Conservation (phyloP, 2,113 vertebrate species). For the Hirundichthys speculiger region DNA sequence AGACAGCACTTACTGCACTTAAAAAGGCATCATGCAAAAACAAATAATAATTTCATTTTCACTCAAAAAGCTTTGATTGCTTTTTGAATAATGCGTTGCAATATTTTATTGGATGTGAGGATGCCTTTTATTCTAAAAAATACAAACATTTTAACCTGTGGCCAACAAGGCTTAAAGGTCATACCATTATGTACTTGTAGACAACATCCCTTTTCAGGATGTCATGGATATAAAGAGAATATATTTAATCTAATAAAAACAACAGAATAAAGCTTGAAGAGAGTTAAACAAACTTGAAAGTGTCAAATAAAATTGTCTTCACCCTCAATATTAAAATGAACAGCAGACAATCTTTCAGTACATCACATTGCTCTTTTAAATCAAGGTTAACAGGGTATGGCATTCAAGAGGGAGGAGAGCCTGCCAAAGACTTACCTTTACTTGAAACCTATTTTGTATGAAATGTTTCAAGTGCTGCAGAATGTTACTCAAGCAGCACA, state of each 20-base stretch:
- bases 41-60: slow-evolving; percentile 31
- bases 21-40: slow-evolving; percentile 14
- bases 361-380: slow-evolving; percentile 31
- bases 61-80: slow-evolving; percentile 7
- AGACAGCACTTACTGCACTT: slow-evolving; percentile 3
- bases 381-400: slow-evolving; percentile 36
- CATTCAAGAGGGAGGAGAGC: slow-evolving; percentile 38
- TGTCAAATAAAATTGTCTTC: slow-evolving; percentile 10
- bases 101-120: neutral
- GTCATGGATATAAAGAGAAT: too few relatives aligned
- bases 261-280: neutral
- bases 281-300: slow-evolving; percentile 5
- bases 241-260: neutral
- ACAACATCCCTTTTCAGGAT: too few relatives aligned
- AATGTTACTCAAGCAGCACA: slow-evolving; percentile 8
- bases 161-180: too few relatives aligned
- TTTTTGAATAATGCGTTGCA: neutral
- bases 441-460: slow-evolving; percentile 34
- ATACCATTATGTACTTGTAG: too few relatives aligned
- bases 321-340: neutral
- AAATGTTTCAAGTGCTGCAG: slow-evolving; percentile 5
- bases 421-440: slow-evolving; percentile 58
- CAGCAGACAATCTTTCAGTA: slow-evolving; percentile 16
- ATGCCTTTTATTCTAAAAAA: neutral
- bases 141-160: too few relatives aligned